A percentile compares a stretch with the other conserved stretches of the same genome.
phyloP scores from a whole-genome alignment of 2,113 vertebrate species.

The Mesembrinibis cayennensis region DNA sequence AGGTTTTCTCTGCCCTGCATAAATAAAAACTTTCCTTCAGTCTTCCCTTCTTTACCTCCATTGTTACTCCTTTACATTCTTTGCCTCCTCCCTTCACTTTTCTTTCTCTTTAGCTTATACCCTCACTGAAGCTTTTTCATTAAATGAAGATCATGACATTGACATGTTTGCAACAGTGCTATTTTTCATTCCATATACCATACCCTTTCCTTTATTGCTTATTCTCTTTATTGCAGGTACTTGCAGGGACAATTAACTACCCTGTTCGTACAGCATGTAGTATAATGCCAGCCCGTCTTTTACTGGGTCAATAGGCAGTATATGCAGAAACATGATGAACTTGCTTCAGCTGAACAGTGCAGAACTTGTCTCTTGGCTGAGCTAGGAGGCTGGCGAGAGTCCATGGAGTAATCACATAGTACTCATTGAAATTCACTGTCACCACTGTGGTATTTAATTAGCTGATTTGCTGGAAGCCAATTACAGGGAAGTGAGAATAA shows the following conservation, averaged over 20 bases:
- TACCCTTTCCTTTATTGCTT: background rate
- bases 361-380: constrained; percentile 16
- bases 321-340: background rate
- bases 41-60: background rate
- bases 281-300: background rate
- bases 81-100: background rate
- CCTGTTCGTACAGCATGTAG: background rate
- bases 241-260: background rate
- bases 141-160: background rate
- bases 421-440: constrained; percentile 73
- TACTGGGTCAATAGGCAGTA: background rate
- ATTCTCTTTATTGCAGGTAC: background rate
- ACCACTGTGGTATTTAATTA: constrained; percentile 76
- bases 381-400: constrained; percentile 33
- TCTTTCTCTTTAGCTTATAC: background rate
- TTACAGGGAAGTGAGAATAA: constrained; percentile 38
- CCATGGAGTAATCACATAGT: background rate
- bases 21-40: background rate
- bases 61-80: background rate
- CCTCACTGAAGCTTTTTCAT: background rate
- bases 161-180: background rate
- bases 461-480: constrained; percentile 64
- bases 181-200: background rate
- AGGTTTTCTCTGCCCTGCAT: background rate
- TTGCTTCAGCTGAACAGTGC: background rate